These are phyloP conservation scores for Bombus cullumanus DNA, from an alignment of 1,140 invertebrate genomes.

Conservation along the genomic window DNA sequence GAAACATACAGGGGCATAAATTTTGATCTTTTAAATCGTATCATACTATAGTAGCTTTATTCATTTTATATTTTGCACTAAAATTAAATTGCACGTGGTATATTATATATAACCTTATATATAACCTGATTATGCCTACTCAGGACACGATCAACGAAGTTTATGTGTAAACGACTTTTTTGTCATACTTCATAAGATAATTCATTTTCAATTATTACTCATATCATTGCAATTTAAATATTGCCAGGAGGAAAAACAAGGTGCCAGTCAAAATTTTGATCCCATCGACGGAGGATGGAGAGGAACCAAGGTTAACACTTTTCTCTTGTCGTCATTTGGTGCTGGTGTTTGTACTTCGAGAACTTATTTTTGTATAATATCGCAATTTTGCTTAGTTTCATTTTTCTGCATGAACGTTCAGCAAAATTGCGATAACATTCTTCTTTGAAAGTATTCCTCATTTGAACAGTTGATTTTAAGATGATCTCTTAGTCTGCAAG, in stretches of 20 bases:
- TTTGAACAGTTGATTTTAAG: background rate
- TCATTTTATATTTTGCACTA: background rate
- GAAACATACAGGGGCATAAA: slow-evolving; percentile 34
- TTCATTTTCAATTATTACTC: slow-evolving; percentile 22
- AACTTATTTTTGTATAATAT: slow-evolving; percentile 16
- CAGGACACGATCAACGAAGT: background rate
- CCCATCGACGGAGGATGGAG: slow-evolving; percentile 76
- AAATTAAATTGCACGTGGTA: slow-evolving; percentile 27
- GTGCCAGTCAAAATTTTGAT: slow-evolving; percentile 81
- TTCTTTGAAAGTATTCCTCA: slow-evolving; percentile 5
- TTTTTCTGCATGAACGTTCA: slow-evolving; percentile 44
- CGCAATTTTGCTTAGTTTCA: slow-evolving; percentile 46
- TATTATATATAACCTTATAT: too few relatives aligned
- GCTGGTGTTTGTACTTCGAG: slow-evolving; percentile 67
- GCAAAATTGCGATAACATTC: slow-evolving; percentile 38
- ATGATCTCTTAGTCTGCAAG: background rate
- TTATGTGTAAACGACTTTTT: slow-evolving; percentile 5
- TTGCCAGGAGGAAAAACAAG: slow-evolving; percentile 81
- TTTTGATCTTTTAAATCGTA: background rate
- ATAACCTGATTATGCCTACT: background rate
- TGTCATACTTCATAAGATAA: slow-evolving; percentile 33
- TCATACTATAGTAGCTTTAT: background rate
- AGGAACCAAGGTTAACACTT: slow-evolving; percentile 78
- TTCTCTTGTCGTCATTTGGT: slow-evolving; percentile 72
- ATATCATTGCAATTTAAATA: slow-evolving; percentile 70